Base-by-base conservation (phyloP, 2,797 vertebrate genomes). In the Siniperca obscura region DNA sequence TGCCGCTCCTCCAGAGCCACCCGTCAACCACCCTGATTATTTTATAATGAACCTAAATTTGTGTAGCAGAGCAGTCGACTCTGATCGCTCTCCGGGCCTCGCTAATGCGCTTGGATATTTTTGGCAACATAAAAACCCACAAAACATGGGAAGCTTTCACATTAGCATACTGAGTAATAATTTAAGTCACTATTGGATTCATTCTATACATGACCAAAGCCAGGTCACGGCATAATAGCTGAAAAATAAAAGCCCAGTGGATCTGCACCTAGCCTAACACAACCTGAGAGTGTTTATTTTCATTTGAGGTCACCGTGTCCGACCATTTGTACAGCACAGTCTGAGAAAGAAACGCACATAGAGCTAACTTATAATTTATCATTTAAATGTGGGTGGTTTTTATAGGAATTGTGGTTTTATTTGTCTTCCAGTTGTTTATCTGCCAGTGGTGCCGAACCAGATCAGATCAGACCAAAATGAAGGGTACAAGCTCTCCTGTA, bases 11-110 rank as follows among this genome's bases (percentile, higher is more conserved):
- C 73, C 70, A 81, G 68, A 90, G 87, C 67, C 86, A 80, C 89
- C 86, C 87, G 86, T 94, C 92, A 91, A 83, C 89, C 78, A 56
- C 73, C 78, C 86, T 95, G 94, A 95, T 95, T 93, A 94, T 92
- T 94, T 93, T 93, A 94, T 94, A 94, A 96, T 95, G 91, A 95
- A 93, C 83, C 91, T 83, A 93, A 92, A 93, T 93, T 90, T 92
- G 87, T 92, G 89, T 85, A 69, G 91, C 81, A 73, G 75, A 86
- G 90, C 89, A 90, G 93, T 93, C 88, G 36, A 89, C 83, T 79
- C 90, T 74, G 85, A 94, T 93, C 87, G 71, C 89, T 84, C 87
- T 90, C 90, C 40, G 50, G 84, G 92, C 70, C 76, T 78, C 59
- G 1, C 86, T 93, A 94, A 94, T 91, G 92, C 64, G 78, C 87